Percentiles rank a stretch among this genome's conserved stretches.
Conservation (phyloP, 2,888 invertebrate species). For the Ferrisia virgata region DNA sequence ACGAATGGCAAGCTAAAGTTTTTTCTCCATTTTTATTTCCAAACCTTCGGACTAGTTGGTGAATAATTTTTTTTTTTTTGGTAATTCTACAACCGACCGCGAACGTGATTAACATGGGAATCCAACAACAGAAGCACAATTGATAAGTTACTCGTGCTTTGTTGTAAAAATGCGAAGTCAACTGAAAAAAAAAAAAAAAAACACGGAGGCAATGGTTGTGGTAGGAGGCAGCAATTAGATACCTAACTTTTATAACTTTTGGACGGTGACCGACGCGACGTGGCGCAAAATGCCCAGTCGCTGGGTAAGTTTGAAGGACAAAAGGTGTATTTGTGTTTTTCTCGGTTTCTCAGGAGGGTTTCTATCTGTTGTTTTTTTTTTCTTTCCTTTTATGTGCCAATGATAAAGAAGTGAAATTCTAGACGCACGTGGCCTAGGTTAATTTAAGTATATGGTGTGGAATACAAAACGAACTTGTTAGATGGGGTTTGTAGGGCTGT, state of each 20-base stretch:
- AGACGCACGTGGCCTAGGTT: not conserved
- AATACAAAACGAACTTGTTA: not conserved
- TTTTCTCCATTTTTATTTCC: not conserved
- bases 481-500: not conserved
- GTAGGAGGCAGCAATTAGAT: not conserved
- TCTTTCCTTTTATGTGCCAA: not conserved
- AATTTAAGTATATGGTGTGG: not conserved
- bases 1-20: not conserved
- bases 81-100: not conserved
- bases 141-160: not conserved
- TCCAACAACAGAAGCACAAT: not conserved
- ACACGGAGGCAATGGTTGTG: too few relatives aligned
- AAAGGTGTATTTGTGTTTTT: constrained; percentile 2
- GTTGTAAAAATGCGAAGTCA: not conserved
- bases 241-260: not conserved
- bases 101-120: not conserved
- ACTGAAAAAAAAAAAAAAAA: too few relatives aligned
- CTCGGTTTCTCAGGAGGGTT: not conserved
- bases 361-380: too few relatives aligned
- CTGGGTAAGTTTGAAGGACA: not conserved
- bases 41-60: not conserved
- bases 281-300: not conserved
- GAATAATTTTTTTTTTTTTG: not conserved
- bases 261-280: too few relatives aligned
- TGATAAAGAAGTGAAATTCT: not conserved